phyloP scores from a whole-genome alignment of 2,113 vertebrate genomes.

The Dipodomys stephensi region DNA sequence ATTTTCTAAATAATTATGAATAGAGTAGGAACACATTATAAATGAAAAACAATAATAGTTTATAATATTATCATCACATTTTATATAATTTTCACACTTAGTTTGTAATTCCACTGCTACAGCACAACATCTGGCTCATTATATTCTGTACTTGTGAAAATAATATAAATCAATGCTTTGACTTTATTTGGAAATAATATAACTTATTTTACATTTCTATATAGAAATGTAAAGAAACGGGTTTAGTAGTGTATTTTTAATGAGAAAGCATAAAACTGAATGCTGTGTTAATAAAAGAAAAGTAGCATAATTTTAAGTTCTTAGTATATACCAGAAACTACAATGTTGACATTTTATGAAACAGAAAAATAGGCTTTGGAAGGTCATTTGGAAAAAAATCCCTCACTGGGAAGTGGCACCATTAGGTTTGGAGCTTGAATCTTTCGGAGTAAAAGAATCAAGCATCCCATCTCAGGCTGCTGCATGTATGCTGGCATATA shows the following conservation, averaged over 20 bases:
- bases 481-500: not conserved
- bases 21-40: not conserved
- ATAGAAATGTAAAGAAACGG: not conserved
- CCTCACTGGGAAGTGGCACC: not conserved
- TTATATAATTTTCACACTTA: not conserved
- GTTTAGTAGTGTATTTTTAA: not conserved
- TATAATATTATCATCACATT: not conserved
- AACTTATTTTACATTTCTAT: not conserved
- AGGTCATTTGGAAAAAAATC: constrained; percentile 36
- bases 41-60: not conserved
- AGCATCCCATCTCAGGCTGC: not conserved
- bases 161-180: not conserved
- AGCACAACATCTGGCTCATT: not conserved
- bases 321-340: not conserved
- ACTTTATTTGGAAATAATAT: constrained; percentile 20
- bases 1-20: not conserved
- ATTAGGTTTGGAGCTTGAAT: not conserved
- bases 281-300: not conserved
- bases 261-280: not conserved
- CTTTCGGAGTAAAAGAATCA: not conserved
- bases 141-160: not conserved
- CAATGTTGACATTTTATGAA: not conserved
- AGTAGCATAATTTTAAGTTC: not conserved
- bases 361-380: constrained; percentile 9
- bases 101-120: not conserved